Percentiles rank a stretch among this genome's conserved stretches.
Conservation (phyloP, 2,797 vertebrate genomes). For the Columba guinea region DNA sequence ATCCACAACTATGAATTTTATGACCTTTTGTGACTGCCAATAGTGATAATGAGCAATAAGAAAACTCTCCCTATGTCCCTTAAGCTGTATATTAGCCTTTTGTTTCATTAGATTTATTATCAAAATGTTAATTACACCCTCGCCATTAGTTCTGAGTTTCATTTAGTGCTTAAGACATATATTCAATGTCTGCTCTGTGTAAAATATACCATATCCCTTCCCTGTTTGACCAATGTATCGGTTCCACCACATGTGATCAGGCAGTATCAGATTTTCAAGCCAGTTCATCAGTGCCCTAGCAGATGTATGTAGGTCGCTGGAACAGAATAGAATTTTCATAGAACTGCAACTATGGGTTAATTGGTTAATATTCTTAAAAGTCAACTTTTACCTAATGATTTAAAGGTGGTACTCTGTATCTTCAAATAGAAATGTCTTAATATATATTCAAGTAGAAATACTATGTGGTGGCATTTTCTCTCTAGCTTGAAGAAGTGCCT, state of each 20-base stretch:
- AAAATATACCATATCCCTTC: neutral
- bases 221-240: neutral
- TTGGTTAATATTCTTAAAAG: neutral
- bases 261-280: neutral
- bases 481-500: neutral
- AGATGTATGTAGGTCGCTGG: no score
- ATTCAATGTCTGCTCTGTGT: neutral
- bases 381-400: neutral
- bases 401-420: neutral
- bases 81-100: neutral
- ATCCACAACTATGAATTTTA: neutral
- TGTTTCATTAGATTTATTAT: neutral
- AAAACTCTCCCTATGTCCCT: neutral
- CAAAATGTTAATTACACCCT: neutral
- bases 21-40: neutral
- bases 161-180: neutral
- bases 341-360: neutral
- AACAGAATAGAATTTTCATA: neutral
- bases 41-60: neutral
- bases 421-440: neutral
- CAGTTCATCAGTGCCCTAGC: neutral
- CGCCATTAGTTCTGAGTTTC: neutral
- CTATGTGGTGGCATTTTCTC: neutral
- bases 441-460: neutral
- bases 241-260: neutral